Evolutionary conservation across 30 jellyfish, hydroid and myxozoan species (phyloP).

Genomic region (Euphysa ruthae): DNA sequence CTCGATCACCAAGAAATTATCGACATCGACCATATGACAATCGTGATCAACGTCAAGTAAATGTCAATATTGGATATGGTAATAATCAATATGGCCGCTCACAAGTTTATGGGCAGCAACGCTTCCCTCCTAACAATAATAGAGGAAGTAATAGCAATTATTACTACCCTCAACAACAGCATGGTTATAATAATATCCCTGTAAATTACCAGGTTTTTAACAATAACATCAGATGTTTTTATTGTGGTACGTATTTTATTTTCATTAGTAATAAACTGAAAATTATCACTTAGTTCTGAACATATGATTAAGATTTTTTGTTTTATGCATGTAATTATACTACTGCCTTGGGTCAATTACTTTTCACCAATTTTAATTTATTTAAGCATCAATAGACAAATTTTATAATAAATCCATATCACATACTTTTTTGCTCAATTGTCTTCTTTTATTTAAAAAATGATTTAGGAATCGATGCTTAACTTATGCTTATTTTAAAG

Average conservation of each 20-base stretch:
- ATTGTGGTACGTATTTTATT: slow-evolving; percentile 23
- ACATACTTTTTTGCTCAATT: too few species aligned
- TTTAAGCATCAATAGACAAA: too few species aligned
- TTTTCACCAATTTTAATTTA: too few species aligned
- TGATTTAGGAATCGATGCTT: too few species aligned
- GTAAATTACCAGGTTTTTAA: neutral
- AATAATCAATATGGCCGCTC: slow-evolving; percentile 2
- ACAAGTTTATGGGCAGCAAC: slow-evolving; percentile 2
- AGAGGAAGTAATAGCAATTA: neutral
- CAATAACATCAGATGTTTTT: slow-evolving; percentile 12
- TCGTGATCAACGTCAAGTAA: slow-evolving; percentile 5
- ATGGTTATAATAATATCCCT: neutral
- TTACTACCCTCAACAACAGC: neutral
- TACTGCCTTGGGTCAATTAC: too few species aligned
- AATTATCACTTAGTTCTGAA: too few species aligned
- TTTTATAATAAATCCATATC: too few species aligned
- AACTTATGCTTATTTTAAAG: too few species aligned
- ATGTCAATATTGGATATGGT: neutral
- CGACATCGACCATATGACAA: slow-evolving; percentile 33
- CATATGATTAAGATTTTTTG: neutral
- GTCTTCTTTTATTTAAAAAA: too few species aligned
- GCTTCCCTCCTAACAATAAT: neutral
- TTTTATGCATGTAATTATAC: neutral
- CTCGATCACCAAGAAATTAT: slow-evolving; percentile 30
- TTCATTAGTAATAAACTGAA: neutral